phyloP scores from a whole-genome alignment of 2,888 invertebrate species.

The Cataglyphis altisquamis region DNA sequence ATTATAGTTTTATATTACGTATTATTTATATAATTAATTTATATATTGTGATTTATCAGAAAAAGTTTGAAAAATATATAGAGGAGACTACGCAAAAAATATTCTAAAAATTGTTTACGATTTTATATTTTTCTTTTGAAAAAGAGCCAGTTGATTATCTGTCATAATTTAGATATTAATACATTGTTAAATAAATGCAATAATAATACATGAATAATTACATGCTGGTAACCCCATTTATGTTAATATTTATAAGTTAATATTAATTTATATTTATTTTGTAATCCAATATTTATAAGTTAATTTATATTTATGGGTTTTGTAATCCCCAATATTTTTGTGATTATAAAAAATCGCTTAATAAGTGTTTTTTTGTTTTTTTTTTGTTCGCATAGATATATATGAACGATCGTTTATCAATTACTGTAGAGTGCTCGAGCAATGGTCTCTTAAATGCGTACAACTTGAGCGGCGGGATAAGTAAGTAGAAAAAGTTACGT shows the following conservation, averaged over 20 bases:
- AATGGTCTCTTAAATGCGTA: conserved; percentile 9
- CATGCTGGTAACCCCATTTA: not conserved
- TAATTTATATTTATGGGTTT: not conserved
- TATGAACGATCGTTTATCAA: conserved; percentile 4
- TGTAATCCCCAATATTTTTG: conserved; percentile 1
- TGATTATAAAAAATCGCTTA: not conserved
- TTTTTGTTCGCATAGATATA: conserved; percentile 10
- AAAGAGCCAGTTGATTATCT: not conserved
- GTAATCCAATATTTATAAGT: too few relatives aligned
- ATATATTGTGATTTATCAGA: not conserved
- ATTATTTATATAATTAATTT: not conserved
- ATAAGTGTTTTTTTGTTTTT: conserved; percentile 6
- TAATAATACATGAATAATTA: not conserved
- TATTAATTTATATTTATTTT: too few relatives aligned
- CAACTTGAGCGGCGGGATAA: not conserved
- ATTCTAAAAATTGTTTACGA: not conserved
- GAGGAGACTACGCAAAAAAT: not conserved
- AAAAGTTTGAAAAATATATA: not conserved
- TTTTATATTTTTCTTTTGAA: not conserved
- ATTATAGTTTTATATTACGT: not conserved
- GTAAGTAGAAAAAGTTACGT: conserved; percentile 35
- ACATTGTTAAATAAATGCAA: conserved; percentile 13
- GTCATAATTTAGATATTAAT: not conserved
- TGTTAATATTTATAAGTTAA: not conserved
- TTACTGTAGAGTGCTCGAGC: conserved; percentile 1